Conservation (phyloP, 2,113 vertebrate species). For the Zeus faber region DNA sequence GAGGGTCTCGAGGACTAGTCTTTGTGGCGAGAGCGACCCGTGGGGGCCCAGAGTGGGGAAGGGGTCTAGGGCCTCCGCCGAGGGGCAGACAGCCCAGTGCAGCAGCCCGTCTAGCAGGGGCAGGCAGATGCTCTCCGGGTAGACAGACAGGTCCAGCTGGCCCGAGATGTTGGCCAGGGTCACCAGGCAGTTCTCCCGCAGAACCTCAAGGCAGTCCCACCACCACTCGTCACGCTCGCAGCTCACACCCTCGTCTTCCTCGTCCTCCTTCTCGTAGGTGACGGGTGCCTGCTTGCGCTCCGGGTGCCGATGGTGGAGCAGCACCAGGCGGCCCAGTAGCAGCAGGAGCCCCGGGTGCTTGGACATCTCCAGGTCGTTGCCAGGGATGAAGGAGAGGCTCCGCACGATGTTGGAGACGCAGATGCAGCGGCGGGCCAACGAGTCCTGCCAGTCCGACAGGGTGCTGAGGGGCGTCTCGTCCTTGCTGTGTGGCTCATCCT, state of each 20-base stretch:
- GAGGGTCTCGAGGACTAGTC: constrained; percentile 97
- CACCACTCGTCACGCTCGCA: constrained; percentile 97
- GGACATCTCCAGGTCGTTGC: constrained; percentile 96
- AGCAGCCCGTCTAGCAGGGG: constrained; percentile 96
- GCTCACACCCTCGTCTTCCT: constrained; percentile 91
- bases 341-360: constrained; percentile 95
- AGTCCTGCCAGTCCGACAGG: constrained; percentile 94
- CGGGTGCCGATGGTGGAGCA: constrained; percentile 94
- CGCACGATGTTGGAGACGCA: constrained; percentile 96
- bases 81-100: constrained; percentile 97
- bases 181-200: constrained; percentile 96
- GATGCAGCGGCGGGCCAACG: constrained; percentile 90
- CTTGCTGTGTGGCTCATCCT: constrained; percentile 96
- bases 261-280: constrained; percentile 96
- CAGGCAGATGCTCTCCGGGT: constrained; percentile 97
- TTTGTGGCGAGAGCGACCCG: constrained; percentile 93
- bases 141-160: constrained; percentile 95
- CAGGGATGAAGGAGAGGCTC: constrained; percentile 94
- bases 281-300: constrained; percentile 95
- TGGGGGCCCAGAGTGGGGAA: constrained; percentile 93
- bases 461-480: constrained; percentile 95
- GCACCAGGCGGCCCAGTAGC: constrained; percentile 90
- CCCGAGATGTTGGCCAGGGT: constrained; percentile 97
- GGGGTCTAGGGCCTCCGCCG: constrained; percentile 96
- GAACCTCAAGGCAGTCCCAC: constrained; percentile 98